Evolutionary conservation across 2,888 invertebrate genomes (phyloP).

Genomic region (Hecatera dysodea): DNA sequence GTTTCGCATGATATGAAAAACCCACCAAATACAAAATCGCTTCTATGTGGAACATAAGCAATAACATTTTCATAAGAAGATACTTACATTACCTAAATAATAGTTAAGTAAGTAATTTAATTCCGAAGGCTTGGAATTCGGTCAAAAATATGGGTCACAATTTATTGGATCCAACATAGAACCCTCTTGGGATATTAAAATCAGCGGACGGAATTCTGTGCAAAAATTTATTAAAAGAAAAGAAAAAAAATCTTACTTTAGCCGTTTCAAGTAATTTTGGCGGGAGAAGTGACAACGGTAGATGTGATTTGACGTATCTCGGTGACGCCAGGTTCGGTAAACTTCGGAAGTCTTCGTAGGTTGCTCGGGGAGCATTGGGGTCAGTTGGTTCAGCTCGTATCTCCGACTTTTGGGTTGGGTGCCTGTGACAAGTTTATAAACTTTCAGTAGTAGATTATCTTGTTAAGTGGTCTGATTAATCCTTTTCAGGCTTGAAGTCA

Average conservation of each 20-base stretch:
- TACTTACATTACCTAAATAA: background rate
- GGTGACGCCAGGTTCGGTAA: slow-evolving; percentile 79
- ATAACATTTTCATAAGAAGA: background rate
- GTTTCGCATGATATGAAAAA: background rate
- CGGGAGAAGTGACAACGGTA: slow-evolving; percentile 93
- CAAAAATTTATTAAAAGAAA: slow-evolving; percentile 24
- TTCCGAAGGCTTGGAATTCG: slow-evolving; percentile 7
- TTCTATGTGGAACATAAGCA: background rate
- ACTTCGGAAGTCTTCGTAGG: slow-evolving; percentile 72
- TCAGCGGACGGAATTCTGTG: background rate
- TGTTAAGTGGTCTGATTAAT: slow-evolving; percentile 21
- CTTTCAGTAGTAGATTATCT: slow-evolving; percentile 18
- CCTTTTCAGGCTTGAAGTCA: background rate
- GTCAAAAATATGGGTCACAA: slow-evolving; percentile 32
- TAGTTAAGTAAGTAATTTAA: slow-evolving; percentile 12
- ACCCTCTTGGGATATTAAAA: slow-evolving; percentile 48
- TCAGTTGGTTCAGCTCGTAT: slow-evolving; percentile 48
- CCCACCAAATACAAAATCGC: background rate
- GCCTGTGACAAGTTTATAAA: slow-evolving; percentile 60
- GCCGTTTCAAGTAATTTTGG: slow-evolving; percentile 89
- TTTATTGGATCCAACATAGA: slow-evolving; percentile 27
- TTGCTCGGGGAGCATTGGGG: slow-evolving; percentile 60
- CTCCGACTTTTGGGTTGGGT: slow-evolving; percentile 70
- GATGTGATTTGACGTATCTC: slow-evolving; percentile 93
- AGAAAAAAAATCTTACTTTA: slow-evolving; percentile 90